These are phyloP conservation scores for Caenorhabditis latens DNA, from an alignment of 1,140 invertebrate species.

Conservation along the genomic window DNA sequence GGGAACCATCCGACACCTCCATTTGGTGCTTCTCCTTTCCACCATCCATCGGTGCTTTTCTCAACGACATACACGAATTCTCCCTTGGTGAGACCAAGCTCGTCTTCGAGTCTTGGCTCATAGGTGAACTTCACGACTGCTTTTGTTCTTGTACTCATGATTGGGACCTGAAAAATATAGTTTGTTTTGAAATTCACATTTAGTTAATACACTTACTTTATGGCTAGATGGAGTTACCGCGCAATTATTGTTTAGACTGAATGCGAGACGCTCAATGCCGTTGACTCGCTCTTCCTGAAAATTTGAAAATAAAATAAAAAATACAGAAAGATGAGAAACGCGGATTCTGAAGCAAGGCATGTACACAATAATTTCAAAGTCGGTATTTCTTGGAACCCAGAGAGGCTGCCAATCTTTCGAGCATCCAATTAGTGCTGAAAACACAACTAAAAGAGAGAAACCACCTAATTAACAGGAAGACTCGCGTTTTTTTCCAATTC, in stretches of 20 bases:
- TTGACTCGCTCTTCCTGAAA: slow-evolving; percentile 32
- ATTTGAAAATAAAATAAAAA: neutral
- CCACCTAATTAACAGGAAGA: no score
- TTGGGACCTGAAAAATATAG: neutral
- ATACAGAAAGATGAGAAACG: neutral
- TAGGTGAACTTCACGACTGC: slow-evolving; percentile 98
- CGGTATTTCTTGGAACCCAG: no score
- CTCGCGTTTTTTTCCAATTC: no score
- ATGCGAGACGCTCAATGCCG: slow-evolving; percentile 11
- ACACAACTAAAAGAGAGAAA: no score
- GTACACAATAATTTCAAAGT: no score
- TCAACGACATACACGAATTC: slow-evolving; percentile 89
- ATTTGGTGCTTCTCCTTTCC: slow-evolving; percentile 85
- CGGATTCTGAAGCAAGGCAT: neutral
- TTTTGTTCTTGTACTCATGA: slow-evolving; percentile 82
- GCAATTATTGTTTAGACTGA: slow-evolving; percentile 43
- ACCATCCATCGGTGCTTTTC: slow-evolving; percentile 99
- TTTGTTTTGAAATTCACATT: neutral
- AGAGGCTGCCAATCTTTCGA: no score
- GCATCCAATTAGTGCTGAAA: no score
- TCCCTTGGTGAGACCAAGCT: slow-evolving; percentile 89
- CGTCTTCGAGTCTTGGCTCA: slow-evolving; percentile 95
- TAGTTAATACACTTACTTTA: neutral
- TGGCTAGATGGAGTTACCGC: slow-evolving; percentile 25
- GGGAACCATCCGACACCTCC: slow-evolving; percentile 91